Base-by-base conservation (phyloP, 2,113 vertebrate genomes). In the Coreoperca whiteheadi region DNA sequence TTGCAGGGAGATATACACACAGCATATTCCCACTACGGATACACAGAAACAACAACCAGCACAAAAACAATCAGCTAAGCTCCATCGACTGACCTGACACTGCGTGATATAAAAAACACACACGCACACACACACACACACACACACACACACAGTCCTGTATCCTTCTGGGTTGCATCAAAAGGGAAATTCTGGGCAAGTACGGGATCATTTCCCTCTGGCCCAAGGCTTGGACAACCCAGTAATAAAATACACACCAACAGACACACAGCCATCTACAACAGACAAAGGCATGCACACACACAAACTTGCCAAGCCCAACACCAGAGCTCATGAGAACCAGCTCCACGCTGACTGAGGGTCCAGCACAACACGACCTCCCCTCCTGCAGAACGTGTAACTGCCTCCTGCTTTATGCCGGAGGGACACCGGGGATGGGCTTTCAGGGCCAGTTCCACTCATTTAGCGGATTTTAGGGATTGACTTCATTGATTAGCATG, bases 241-340 rank as follows among this genome's bases (percentile, higher is more conserved):
- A 20, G 74, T 70, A 75, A 86, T 76, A n/a, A 83, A 79, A 86
- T 63, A 85, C 79, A 74, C 84, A 70, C 5, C 32, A 54, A 41
- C 32, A 64, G 39, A 56, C 8, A 65, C n/a, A 30, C 64, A 28
- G 28, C 20, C n/a, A 66, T 28, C 11, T 14, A 43, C 51, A 57
- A 65, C 3, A 66, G 41, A 66, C 53, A 50, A 39, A 32, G 3
- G 37, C 2, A 6, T 28, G 30, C 54, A 57, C 6, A 59, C 54
- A 74, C 54, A 20, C 9, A 57, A 23, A 43, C 34, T 53, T 32
- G 14, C 25, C 32, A 84, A 74, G 56, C 64, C 32, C 54, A 69
- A 79, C 75, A 75, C 41, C 43, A 65, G 32, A 79, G 74, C 56
- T 71, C 71, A 25, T 70, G 57, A 53, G 66, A 81, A 69, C 39